Percentiles rank a stretch among this genome's conserved stretches.
phyloP scores from a whole-genome alignment of 2,113 vertebrate genomes.

The Alosa alosa region DNA sequence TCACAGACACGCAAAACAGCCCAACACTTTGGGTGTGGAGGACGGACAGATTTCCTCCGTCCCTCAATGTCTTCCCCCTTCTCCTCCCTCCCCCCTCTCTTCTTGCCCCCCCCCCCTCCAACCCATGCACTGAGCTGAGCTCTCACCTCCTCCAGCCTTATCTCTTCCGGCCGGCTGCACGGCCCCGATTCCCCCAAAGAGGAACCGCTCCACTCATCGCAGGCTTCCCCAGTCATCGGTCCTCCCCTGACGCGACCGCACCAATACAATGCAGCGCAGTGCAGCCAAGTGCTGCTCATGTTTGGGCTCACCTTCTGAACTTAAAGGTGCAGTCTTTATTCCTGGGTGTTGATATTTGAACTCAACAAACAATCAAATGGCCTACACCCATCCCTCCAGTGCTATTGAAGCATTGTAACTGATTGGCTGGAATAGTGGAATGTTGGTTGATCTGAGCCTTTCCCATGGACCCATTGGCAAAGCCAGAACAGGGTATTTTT shows the following conservation, averaged over 20 bases:
- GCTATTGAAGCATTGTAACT: not conserved
- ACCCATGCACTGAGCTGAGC: not conserved
- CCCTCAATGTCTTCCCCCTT: not conserved
- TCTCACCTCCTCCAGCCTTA: constrained; percentile 33
- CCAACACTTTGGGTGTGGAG: constrained; percentile 24
- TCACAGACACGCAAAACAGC: not conserved
- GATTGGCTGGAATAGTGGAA: not conserved
- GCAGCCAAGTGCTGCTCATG: not conserved
- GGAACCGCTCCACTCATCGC: not conserved
- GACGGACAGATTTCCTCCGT: not conserved
- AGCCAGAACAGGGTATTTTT: not conserved
- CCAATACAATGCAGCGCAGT: not conserved
- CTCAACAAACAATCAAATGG: not conserved
- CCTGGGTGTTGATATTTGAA: too few relatives aligned
- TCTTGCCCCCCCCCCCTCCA: not conserved
- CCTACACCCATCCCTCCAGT: not conserved
- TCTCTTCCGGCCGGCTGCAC: constrained; percentile 25
- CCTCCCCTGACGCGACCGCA: not conserved
- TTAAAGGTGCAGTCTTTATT: too few relatives aligned
- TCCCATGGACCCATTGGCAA: not conserved
- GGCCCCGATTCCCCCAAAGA: not conserved
- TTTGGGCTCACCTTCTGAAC: not conserved
- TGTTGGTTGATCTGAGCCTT: not conserved
- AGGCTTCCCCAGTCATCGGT: not conserved
- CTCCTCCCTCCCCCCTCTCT: constrained; percentile 1